A percentile compares a stretch with the other conserved stretches of the same genome.
Conservation (phyloP, 2,797 vertebrate species). For the Channa striata region DNA sequence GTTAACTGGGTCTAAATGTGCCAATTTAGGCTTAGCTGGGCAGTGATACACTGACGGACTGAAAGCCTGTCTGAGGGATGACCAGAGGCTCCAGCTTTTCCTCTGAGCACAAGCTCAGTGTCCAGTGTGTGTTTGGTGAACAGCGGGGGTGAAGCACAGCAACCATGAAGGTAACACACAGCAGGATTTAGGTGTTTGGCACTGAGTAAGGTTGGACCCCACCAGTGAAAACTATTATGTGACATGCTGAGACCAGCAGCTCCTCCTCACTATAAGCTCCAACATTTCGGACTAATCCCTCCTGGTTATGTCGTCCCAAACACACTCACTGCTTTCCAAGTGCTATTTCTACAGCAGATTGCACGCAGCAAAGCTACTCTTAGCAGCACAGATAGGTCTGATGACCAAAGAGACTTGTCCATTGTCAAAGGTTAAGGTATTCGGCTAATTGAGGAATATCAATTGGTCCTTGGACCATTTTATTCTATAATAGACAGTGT, state of each 20-base stretch:
- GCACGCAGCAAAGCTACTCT: slow-evolving; percentile 1
- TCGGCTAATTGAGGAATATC: background rate
- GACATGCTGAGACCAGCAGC: slow-evolving; percentile 42
- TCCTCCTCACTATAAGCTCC: slow-evolving; percentile 33
- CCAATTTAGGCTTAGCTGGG: slow-evolving; percentile 56
- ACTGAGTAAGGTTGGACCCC: slow-evolving; percentile 3
- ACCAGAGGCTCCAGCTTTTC: slow-evolving; percentile 19
- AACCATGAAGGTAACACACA: slow-evolving; percentile 54
- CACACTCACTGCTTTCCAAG: slow-evolving; percentile 19
- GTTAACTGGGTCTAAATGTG: slow-evolving; percentile 68
- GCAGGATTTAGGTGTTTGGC: slow-evolving; percentile 49
- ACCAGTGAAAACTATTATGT: slow-evolving; percentile 36
- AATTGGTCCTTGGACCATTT: background rate
- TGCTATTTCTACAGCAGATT: slow-evolving; percentile 19
- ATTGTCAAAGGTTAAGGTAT: background rate
- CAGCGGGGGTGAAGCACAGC: slow-evolving; percentile 36
- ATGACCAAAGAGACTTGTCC: background rate
- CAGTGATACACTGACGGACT: slow-evolving; percentile 33
- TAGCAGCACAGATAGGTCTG: slow-evolving; percentile 1
- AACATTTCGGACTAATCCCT: slow-evolving; percentile 35
- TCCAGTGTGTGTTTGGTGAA: slow-evolving; percentile 14
- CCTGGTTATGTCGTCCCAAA: slow-evolving; percentile 36
- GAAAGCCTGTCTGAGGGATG: slow-evolving; percentile 29
- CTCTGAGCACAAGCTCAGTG: slow-evolving; percentile 1
- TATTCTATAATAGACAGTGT: background rate